phyloP scores from a whole-genome alignment of 2,797 vertebrate genomes.

The Hippoglossus hippoglossus region DNA sequence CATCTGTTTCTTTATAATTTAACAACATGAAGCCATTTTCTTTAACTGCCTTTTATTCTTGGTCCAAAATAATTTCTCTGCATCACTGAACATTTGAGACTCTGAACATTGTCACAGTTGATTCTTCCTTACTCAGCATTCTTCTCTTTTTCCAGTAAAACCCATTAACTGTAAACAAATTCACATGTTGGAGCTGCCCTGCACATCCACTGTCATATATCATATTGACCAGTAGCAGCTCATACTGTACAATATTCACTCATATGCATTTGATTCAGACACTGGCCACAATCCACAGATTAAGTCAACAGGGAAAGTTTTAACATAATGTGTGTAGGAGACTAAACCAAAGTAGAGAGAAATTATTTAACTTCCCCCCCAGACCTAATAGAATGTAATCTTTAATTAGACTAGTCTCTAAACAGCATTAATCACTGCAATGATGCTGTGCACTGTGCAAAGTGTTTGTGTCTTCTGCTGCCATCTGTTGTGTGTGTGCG shows the following conservation, averaged over 20 bases:
- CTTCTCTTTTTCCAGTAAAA: slow-evolving; percentile 21
- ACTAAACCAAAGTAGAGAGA: neutral
- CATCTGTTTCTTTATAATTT: no score
- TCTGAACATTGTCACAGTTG: neutral
- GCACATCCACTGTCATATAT: neutral
- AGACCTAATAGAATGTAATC: neutral
- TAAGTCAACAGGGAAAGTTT: neutral
- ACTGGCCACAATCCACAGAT: neutral
- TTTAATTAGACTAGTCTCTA: slow-evolving; percentile 12
- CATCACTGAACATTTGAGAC: slow-evolving; percentile 13
- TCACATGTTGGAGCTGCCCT: slow-evolving; percentile 1
- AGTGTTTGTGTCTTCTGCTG: slow-evolving; percentile 1
- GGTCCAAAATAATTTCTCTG: neutral
- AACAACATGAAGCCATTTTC: slow-evolving; percentile 6
- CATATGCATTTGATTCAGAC: neutral
- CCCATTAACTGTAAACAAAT: slow-evolving; percentile 20
- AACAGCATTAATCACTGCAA: neutral
- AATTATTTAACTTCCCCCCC: neutral
- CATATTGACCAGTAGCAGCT: neutral
- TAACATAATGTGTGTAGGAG: no score
- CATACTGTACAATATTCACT: neutral
- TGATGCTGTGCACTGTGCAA: slow-evolving; percentile 9
- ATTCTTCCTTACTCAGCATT: slow-evolving; percentile 1
- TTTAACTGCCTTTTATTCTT: slow-evolving; percentile 30
- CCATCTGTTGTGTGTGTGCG: slow-evolving; percentile 24